Base-by-base conservation (phyloP, 1,140 invertebrate species). In the Hypothenemus hampei region DNA sequence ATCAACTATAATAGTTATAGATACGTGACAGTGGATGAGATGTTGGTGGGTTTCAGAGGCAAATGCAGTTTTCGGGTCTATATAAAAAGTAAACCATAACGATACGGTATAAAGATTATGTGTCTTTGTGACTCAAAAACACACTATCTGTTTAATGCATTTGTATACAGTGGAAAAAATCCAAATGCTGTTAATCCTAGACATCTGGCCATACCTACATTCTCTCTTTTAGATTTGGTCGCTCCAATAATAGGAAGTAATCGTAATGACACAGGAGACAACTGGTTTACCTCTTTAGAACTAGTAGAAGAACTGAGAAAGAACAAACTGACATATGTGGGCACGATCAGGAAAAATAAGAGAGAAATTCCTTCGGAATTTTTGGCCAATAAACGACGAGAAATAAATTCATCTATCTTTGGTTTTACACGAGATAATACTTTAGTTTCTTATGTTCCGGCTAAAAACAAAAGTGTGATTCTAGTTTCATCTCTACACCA, bases 281-380 rank as follows among this genome's bases (percentile, higher is more conserved):
- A 58, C 33, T 61, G 45, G 20, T 61, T 58, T 50, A 48, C 36
- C 10, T 31, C 15, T 19, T 10, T 18, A 1, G n/a, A 24, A 23
- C 23, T 49, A 15, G 46, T 68, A 20, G 4, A 46, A n/a, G 56
- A 68, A 44, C 58, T 73, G 47, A 57, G 23, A 33, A 4, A 5
- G n/a, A 15, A 47, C 20, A 56, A 57, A 22, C 16, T 70, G 10
- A 69, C 67, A 18, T 20, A 59, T 21, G 46, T 68, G n/a, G 65
- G 65, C 20, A 70, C 64, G 6, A 40, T 66, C 18, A 64, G 53
- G 55, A 62, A 63, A 56, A 65, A 65, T 49, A 70, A 66, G 62
- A n/a, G 24, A 21, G 39, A 62, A 43, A 23, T 60, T 4, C 54
- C 52, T 11, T 19, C 36, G 26, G 23, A 56, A 24, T 52, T 60